Base-by-base conservation (phyloP, 2,797 vertebrate species). In the Oceanodroma leucorhoa region DNA sequence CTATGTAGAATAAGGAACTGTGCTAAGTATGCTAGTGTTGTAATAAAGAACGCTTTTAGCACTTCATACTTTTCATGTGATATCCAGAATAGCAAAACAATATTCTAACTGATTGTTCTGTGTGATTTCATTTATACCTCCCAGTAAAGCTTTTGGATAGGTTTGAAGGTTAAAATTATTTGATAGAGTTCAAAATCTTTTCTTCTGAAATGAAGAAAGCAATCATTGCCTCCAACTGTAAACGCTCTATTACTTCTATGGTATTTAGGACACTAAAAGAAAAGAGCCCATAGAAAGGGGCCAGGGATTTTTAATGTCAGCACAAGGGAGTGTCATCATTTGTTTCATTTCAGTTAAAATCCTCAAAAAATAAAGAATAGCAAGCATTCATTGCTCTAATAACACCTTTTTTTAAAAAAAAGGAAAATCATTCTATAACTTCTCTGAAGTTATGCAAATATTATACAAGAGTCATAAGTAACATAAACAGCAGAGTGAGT, bases 181-280 rank as follows among this genome's bases (percentile, higher is more conserved):
- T 86, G 24, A 34, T 38, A 38, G 38, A 84, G 34, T 80, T 87
- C 79, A 78, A 81, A 87, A 62, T 78, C 65, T 61, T 41, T 89
- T 73, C 22, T 89, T 88, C 84, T 83, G 84, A 93, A 93, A 65
- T 71, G 54, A 81, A 71, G 72, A 80, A 92, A 92, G 50, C n/a
- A 93, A 60, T 29, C 73, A 67, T 64, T 88, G 85, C 94, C 83
- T 94, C 77, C 62, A 94, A 93, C 95, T 93, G 62, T 94, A 94
- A 96, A 96, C 1, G 30, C 87, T 94, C 92, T 96, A 76, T 93
- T 96, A 82, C 91, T 82, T 86, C 91, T 73, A 64, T 54, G 80
- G 83, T 96, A 94, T 94, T 94, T 94, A 95, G 91, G 93, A 70
- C 93, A 90, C 85, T 90, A 78, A 76, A 84, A 97, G 66, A 95